phyloP scores from a whole-genome alignment of 1,140 invertebrate genomes.

The Drosophila eugracilis region DNA sequence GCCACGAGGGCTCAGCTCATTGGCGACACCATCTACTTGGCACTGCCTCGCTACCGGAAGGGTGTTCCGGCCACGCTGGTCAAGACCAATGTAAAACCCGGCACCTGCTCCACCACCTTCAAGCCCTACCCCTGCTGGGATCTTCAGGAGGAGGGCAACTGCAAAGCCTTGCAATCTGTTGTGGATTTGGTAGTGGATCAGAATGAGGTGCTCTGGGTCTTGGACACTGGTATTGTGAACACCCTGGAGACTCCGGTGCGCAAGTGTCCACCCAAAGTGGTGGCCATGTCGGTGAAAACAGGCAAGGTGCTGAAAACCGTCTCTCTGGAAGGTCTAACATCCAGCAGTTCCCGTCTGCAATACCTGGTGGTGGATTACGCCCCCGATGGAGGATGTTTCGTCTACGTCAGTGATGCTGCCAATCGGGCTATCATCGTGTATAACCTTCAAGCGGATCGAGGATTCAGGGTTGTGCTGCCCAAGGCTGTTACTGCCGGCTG shows the following conservation, averaged over 20 bases:
- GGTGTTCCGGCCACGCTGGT: conserved; percentile 87
- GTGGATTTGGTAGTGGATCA: conserved; percentile 87
- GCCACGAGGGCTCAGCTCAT: conserved; percentile 86
- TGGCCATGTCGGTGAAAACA: conserved; percentile 86
- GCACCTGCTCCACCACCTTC: conserved; percentile 84
- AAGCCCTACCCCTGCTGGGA: conserved; percentile 87
- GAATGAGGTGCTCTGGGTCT: conserved; percentile 86
- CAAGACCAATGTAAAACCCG: conserved; percentile 84
- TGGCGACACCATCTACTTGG: conserved; percentile 86
- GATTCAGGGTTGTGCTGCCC: conserved; percentile 87
- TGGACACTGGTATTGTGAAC: conserved; percentile 87
- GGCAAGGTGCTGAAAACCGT: conserved; percentile 87
- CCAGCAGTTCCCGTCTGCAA: conserved; percentile 86
- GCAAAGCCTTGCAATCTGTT: conserved; percentile 86
- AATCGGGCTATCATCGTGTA: conserved; percentile 88
- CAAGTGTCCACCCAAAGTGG: conserved; percentile 86
- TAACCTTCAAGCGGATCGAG: conserved; percentile 86
- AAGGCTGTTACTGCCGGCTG: conserved; percentile 85
- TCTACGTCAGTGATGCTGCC: conserved; percentile 88
- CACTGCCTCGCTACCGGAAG: conserved; percentile 86
- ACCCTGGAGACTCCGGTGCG: conserved; percentile 86
- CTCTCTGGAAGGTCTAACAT: conserved; percentile 86
- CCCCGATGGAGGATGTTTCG: conserved; percentile 85
- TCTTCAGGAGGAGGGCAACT: conserved; percentile 87
- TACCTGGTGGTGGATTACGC: conserved; percentile 87